Evolutionary conservation across 2,113 vertebrate species (phyloP), one percentile per base, ranked within the genome.

Genomic region (Psammodynastes pulverulentus): DNA sequence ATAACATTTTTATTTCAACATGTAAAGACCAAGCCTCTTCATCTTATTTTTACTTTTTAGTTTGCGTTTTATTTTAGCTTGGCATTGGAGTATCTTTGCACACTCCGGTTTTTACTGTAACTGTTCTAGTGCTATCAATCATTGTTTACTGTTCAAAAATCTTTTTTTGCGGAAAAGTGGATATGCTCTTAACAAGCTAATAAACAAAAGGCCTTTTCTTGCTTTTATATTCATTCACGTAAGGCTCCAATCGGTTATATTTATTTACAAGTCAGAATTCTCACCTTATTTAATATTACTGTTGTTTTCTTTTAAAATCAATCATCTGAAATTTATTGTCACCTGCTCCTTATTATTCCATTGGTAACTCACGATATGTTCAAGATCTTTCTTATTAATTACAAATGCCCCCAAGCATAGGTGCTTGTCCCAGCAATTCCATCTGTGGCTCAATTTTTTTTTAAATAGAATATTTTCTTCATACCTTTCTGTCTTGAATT

Each of bases 401-500:
- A 88, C 10, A 0, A 51, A 86, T 46, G 46, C 89, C 86, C 92
- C 92, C 92, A 46, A 93, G 92, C 92, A 49, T 0, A 1, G 79
- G 13, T 51, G 72, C 72, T 39, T 56, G 84, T 86, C 29, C 52
- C 52, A 26, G 52, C n/a, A 89, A 89, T 85, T 89, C 79, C n/a
- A 43, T 92, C 46, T 0, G 48, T 72, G 29, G 0, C 51, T 53
- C 39, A 39, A 85, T 89, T 92, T 93, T 86, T 86, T 62, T 43
- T 49, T 2, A 62, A 93, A 72, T 13, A 92, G 89, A 67, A 92
- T 91, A 91, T 89, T 90, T 39, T 62, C 92, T 91, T 0, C 72
- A 56, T 89, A 91, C 90, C 86, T 90, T 92, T 93, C 93, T 94
- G 93, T 94, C 79, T 79, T 29, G 79, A 96, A 94, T 93, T 94